Base-by-base conservation (phyloP, 2,797 vertebrate genomes). In the Typhlichthys subterraneus region DNA sequence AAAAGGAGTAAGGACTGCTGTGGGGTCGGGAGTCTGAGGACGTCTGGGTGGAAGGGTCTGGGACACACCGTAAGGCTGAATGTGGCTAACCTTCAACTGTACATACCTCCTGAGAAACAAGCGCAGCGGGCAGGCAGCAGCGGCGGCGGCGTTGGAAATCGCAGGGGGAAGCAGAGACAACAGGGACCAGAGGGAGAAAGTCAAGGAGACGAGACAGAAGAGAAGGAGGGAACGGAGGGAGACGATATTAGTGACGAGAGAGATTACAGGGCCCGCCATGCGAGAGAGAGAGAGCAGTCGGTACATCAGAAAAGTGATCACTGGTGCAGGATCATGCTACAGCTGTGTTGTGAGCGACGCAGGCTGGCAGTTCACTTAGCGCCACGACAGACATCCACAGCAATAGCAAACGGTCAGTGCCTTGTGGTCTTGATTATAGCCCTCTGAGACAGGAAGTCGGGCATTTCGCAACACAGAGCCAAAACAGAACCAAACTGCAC, bases 51-150 rank as follows among this genome's bases (percentile, higher is more conserved):
- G 2, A 46, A 19, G 2, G 23, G 17, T 53, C 6, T 64, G 45
- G 69, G 53, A 52, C 59, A 4, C 17, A 67, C 10, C 53, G 50
- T 67, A 7, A 61, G 56, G 11, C 42, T 46, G 4, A 58, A 23
- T 0, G 0, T 50, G 3, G 12, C 61, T 63, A 63, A 29, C 57
- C 64, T 71, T 59, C 64, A 56, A 71, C 65, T 69, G 86, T 92
- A 94, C 92, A 87, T 94, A 94, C 93, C 93, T 94, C 93, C 93
- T 94, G 91, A 87, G 83, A 88, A 89, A 88, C 74, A 91, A 91
- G 82, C 38, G 53, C 31, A 38, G 14, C 31, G 12, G 19, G 19
- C 19, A 23, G 19, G 53, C 89, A 88, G 88, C 87, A 51, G 88
- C 89, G 83, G 88, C 64, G 89, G 87, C 86, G 83, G 84, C n/a